A percentile compares a stretch with the other conserved stretches of the same genome.
Evolutionary conservation across 2,888 invertebrate genomes (phyloP).

Genomic region (Priocnemis perturbator): DNA sequence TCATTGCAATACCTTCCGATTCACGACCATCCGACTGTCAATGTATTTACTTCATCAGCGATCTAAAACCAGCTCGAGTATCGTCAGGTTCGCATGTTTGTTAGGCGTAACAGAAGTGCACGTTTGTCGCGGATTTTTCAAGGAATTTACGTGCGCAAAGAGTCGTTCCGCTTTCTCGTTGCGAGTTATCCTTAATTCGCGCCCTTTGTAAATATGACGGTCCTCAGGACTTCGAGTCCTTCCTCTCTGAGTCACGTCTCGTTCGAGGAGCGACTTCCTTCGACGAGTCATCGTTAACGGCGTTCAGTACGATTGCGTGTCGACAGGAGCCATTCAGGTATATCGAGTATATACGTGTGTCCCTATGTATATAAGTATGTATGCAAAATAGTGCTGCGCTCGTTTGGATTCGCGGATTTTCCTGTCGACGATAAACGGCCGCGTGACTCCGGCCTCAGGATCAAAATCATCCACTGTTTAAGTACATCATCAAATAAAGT

Average conservation of each 20-base stretch:
- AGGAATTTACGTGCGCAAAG: too few species aligned
- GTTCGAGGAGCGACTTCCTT: constrained; percentile 21
- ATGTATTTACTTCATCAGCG: too few species aligned
- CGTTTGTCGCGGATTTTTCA: background rate
- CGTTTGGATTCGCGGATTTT: background rate
- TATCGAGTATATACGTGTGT: background rate
- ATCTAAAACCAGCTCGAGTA: too few species aligned
- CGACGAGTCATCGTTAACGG: constrained; percentile 16
- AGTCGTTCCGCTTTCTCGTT: too few species aligned
- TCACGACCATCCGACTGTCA: too few species aligned
- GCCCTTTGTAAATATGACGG: constrained; percentile 46
- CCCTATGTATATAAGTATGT: constrained; percentile 1
- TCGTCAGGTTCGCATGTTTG: too few species aligned
- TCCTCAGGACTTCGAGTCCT: too few species aligned
- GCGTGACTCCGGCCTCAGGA: constrained; percentile 43
- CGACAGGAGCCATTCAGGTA: background rate
- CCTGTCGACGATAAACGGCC: constrained; percentile 21
- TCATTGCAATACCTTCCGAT: background rate
- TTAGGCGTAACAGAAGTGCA: too few species aligned
- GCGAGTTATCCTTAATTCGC: too few species aligned
- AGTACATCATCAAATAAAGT: constrained; percentile 68
- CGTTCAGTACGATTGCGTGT: background rate
- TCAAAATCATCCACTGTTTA: constrained; percentile 64
- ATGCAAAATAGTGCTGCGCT: background rate
- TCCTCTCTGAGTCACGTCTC: constrained; percentile 1